Evolutionary conservation across 2,113 vertebrate species (phyloP).

Genomic region (Osmerus mordax): DNA sequence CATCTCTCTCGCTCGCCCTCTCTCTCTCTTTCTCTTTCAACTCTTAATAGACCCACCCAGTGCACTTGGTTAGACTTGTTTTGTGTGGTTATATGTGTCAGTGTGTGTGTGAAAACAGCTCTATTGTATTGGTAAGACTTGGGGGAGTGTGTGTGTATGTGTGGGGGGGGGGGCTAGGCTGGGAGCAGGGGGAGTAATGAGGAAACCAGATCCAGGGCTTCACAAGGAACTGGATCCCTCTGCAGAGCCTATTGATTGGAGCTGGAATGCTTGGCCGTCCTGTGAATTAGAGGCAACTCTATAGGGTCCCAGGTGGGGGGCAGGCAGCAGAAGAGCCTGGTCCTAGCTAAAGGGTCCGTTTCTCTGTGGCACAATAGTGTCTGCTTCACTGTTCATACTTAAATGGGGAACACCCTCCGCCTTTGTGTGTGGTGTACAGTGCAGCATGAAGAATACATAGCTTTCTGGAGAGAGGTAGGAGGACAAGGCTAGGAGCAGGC

Average conservation of each 20-base stretch:
- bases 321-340: too few relatives aligned
- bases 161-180: constrained; percentile 41
- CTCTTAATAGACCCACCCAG: constrained; percentile 36
- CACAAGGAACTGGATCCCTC: constrained; percentile 67
- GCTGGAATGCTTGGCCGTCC: constrained; percentile 54
- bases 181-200: constrained; percentile 56
- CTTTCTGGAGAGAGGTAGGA: too few relatives aligned
- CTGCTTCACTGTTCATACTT: too few relatives aligned
- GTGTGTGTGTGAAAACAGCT: constrained; percentile 58
- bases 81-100: constrained; percentile 14
- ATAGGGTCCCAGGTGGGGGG: neutral
- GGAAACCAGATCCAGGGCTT: constrained; percentile 72
- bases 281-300: constrained; percentile 35
- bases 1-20: constrained; percentile 13
- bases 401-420: too few relatives aligned
- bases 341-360: too few relatives aligned
- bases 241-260: constrained; percentile 69
- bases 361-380: too few relatives aligned
- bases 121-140: constrained; percentile 67
- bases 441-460: too few relatives aligned
- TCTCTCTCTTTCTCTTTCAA: neutral
- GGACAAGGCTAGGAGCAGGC: too few relatives aligned
- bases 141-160: constrained; percentile 13
- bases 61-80: neutral
- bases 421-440: too few relatives aligned